Evolutionary conservation across 2,888 invertebrate species (phyloP).

Genomic region (Adelognathus sp.): DNA sequence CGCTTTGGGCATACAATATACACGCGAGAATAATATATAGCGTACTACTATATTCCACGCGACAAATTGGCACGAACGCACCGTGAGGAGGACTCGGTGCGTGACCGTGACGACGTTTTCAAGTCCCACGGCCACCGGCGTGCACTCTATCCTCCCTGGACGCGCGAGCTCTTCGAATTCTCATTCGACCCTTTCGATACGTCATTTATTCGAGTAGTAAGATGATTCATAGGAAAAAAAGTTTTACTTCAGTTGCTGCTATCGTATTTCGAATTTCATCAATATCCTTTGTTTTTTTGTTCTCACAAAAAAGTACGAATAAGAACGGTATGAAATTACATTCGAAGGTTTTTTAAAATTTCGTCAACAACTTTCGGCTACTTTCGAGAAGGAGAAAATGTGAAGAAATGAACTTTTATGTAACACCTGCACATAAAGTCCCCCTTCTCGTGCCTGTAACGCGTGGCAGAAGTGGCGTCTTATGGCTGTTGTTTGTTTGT

Average conservation of each 20-base stretch:
- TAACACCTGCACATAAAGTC: no score
- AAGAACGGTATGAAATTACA: background rate
- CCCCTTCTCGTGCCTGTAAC: no score
- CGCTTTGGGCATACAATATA: conserved; percentile 1
- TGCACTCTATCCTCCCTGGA: conserved; percentile 55
- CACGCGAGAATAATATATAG: background rate
- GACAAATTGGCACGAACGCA: conserved; percentile 61
- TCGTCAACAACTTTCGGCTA: no score
- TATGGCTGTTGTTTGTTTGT: no score
- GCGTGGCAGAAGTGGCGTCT: no score
- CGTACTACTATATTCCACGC: conserved; percentile 48
- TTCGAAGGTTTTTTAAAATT: no score
- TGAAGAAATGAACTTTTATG: no score
- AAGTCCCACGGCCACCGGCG: conserved; percentile 63
- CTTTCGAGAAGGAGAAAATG: no score
- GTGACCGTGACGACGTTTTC: conserved; percentile 63
- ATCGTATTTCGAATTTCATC: no score
- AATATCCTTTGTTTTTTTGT: background rate
- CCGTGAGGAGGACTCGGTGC: conserved; percentile 51
- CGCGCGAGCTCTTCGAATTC: conserved; percentile 38
- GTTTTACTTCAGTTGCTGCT: background rate
- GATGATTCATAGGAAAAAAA: background rate
- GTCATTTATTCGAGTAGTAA: conserved; percentile 14
- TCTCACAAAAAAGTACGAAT: background rate
- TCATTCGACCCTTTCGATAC: conserved; percentile 42